phyloP scores from a whole-genome alignment of 2,888 invertebrate genomes.

The Hartigia nigra region DNA sequence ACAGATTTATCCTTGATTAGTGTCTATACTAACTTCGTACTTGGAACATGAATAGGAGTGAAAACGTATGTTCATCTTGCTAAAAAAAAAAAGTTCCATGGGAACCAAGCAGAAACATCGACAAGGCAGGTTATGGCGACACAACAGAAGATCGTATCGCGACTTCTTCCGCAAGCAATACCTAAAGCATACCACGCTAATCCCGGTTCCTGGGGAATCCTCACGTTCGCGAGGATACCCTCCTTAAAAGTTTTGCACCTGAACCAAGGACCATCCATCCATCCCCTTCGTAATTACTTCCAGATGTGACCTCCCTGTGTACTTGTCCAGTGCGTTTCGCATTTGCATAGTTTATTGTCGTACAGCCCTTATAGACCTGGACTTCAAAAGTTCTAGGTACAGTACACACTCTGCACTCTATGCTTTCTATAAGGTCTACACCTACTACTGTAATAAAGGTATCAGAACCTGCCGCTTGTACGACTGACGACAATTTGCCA shows the following conservation, averaged over 20 bases:
- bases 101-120: background rate
- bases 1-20: background rate
- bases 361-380: background rate
- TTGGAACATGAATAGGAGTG: background rate
- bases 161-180: conserved; percentile 31
- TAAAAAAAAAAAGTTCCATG: background rate
- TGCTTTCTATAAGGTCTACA: background rate
- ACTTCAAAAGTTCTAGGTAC: background rate
- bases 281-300: conserved; percentile 52
- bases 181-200: conserved; percentile 42
- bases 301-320: conserved; percentile 45
- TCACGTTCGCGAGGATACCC: conserved; percentile 43
- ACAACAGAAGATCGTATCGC: conserved; percentile 34
- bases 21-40: background rate
- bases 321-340: conserved; percentile 8
- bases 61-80: background rate
- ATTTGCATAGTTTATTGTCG: conserved; percentile 21
- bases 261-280: conserved; percentile 3
- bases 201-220: conserved; percentile 43
- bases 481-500: background rate
- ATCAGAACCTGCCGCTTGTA: background rate
- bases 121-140: background rate
- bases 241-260: conserved; percentile 18
- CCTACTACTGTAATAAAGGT: background rate
- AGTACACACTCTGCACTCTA: background rate